phyloP scores from a whole-genome alignment of 92 coral and sea anemone species.

The Micromussa lordhowensis region DNA sequence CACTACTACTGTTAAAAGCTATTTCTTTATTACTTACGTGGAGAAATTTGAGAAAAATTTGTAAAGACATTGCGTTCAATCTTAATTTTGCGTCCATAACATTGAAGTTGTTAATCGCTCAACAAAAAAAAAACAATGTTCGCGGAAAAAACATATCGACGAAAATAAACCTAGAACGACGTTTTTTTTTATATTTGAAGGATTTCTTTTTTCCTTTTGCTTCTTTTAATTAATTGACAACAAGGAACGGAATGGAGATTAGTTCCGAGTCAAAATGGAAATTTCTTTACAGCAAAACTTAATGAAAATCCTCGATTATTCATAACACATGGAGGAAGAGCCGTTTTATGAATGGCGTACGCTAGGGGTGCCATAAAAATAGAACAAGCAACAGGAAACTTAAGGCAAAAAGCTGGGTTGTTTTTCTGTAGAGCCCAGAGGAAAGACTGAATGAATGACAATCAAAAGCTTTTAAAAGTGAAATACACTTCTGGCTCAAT shows the following conservation, averaged over 20 bases:
- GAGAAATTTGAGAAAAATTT: neutral
- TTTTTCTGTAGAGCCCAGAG: neutral
- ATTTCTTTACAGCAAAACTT: neutral
- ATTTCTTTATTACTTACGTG: neutral
- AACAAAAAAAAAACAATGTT: neutral
- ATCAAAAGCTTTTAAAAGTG: constrained; percentile 8
- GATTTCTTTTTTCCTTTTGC: too few species aligned
- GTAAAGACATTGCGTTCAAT: neutral
- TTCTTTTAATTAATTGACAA: neutral
- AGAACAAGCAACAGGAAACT: neutral
- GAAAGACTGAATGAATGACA: neutral
- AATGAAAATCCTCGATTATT: constrained; percentile 1
- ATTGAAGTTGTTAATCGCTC: neutral
- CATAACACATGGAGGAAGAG: neutral
- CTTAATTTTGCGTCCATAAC: neutral
- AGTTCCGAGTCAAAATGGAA: neutral
- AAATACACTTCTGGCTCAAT: neutral
- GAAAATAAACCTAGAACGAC: neutral
- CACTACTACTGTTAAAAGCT: too few species aligned
- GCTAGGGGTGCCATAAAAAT: neutral
- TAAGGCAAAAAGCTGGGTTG: neutral
- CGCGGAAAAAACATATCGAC: neutral
- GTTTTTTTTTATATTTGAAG: neutral
- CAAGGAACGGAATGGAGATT: neutral
- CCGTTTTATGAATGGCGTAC: neutral